phyloP scores from a whole-genome alignment of 2,113 vertebrate genomes.

The Speoplatyrhinus poulsoni region DNA sequence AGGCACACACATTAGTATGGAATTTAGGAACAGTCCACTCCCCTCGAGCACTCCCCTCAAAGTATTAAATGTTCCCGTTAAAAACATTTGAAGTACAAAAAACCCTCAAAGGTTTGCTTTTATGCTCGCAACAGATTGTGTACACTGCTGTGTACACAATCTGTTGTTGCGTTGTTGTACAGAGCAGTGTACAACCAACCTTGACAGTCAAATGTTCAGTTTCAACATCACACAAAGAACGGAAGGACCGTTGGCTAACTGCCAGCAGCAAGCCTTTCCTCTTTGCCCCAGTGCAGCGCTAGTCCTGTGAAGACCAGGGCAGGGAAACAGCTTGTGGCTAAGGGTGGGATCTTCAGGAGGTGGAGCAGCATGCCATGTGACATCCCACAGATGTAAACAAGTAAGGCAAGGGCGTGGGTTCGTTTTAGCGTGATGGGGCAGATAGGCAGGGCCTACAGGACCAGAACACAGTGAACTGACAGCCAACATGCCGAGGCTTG shows the following conservation, averaged over 20 bases:
- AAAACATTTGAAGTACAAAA: conserved; percentile 49
- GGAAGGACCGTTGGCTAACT: too few relatives aligned
- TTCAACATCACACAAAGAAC: background rate
- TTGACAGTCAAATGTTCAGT: background rate
- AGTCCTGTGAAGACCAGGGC: background rate
- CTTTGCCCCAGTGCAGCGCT: background rate
- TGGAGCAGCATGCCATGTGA: conserved; percentile 48
- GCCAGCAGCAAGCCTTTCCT: too few relatives aligned
- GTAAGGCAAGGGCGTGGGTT: conserved; percentile 30
- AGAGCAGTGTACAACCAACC: background rate
- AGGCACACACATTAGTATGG: background rate
- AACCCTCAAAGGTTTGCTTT: conserved; percentile 27
- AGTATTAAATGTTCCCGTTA: conserved; percentile 42
- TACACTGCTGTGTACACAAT: background rate
- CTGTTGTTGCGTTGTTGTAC: too few relatives aligned
- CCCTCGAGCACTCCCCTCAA: too few relatives aligned
- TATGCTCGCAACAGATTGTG: conserved; percentile 2
- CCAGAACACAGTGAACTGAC: background rate
- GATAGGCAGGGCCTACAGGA: conserved; percentile 17
- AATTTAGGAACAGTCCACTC: background rate
- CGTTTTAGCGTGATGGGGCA: conserved; percentile 1
- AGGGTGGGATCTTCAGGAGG: conserved; percentile 40
- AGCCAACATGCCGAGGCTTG: conserved; percentile 47
- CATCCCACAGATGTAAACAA: conserved; percentile 56
- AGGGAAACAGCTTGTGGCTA: conserved; percentile 61